Base-by-base conservation (phyloP, 2,888 invertebrate species). In the Pachydiplax longipennis region DNA sequence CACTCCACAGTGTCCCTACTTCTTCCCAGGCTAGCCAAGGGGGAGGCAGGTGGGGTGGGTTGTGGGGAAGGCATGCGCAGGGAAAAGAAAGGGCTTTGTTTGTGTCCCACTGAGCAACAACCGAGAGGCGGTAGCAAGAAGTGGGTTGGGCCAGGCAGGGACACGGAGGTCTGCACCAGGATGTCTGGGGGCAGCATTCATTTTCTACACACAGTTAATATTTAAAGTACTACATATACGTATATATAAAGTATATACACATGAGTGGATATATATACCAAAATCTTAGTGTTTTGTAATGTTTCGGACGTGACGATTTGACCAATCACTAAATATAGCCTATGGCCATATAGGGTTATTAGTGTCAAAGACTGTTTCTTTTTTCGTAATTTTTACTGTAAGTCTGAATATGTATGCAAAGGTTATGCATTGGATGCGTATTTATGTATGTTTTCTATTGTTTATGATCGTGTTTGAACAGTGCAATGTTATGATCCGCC, bases 61-160 rank as follows among this genome's bases (percentile, higher is more conserved):
- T 58, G 87, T 31, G 22, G 87, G 58, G 53, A 58, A 35, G 58
- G 61, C 87, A 58, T 37, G 87, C 87, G 58, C 58, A 58, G 61
- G 58, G 22, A 87, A 73, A 73, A 73, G 73, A 31, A 31, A 58
- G 58, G 87, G 87, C 58, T 58, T 31, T 58, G 35, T 83, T 53
- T 87, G 83, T 83, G 83, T 83, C 87, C 87, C 87, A 87, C 87
- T 87, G 58, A 58, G 61, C 87, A 87, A 87, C 61, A 61, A 37
- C 87, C 61, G 87, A 87, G 87, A 87, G 87, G 87, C 87, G 53
- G 83, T 87, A 87, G 83, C 83, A 87, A 87, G 87, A 87, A 87
- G 87, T 37, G 87, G 87, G 87, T 53, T 87, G 87, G 87, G 87
- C 87, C 87, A 87, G 87, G 87, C 87, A 87, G 87, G 87, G 87